Percentiles rank a stretch among this genome's conserved stretches.
These are phyloP conservation scores for Yponomeuta evonymella DNA, from an alignment of 2,888 invertebrate genomes.

Conservation along the genomic window DNA sequence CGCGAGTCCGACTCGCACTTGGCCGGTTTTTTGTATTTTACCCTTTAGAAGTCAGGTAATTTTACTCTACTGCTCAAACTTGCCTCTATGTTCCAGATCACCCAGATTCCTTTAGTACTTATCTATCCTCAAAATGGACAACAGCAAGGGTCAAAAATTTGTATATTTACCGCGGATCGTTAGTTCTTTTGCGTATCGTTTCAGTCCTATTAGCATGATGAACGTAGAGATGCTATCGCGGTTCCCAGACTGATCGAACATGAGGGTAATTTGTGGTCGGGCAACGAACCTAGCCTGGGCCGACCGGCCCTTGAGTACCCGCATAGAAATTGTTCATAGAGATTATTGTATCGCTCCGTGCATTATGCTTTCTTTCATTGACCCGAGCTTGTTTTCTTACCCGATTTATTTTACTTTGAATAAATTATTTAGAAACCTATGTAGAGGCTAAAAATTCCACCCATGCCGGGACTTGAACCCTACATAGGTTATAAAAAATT, in stretches of 20 bases:
- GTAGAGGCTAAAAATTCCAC: too few relatives aligned
- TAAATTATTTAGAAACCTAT: too few relatives aligned
- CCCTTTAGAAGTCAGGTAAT: too few relatives aligned
- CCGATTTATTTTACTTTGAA: too few relatives aligned
- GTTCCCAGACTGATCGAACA: slow-evolving; percentile 18
- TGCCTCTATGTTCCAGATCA: too few relatives aligned
- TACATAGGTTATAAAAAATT: too few relatives aligned
- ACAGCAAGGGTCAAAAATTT: background rate
- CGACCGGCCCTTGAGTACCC: slow-evolving; percentile 19
- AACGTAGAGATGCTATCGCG: slow-evolving; percentile 25
- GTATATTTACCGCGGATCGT: background rate
- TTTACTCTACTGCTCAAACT: too few relatives aligned
- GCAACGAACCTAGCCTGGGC: slow-evolving; percentile 22
- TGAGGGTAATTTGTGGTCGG: slow-evolving; percentile 30
- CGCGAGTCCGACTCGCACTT: too few relatives aligned
- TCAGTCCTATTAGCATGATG: slow-evolving; percentile 25
- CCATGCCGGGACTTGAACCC: too few relatives aligned
- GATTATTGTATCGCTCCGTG: slow-evolving; percentile 4
- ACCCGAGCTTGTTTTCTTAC: background rate
- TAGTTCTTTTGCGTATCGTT: background rate
- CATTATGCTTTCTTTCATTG: background rate
- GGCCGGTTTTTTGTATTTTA: background rate
- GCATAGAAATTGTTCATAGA: slow-evolving; percentile 26
- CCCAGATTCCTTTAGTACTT: background rate
- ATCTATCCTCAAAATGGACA: background rate